These are phyloP conservation scores for Piscicola geometra DNA, from an alignment of 2,888 invertebrate species.

Conservation along the genomic window DNA sequence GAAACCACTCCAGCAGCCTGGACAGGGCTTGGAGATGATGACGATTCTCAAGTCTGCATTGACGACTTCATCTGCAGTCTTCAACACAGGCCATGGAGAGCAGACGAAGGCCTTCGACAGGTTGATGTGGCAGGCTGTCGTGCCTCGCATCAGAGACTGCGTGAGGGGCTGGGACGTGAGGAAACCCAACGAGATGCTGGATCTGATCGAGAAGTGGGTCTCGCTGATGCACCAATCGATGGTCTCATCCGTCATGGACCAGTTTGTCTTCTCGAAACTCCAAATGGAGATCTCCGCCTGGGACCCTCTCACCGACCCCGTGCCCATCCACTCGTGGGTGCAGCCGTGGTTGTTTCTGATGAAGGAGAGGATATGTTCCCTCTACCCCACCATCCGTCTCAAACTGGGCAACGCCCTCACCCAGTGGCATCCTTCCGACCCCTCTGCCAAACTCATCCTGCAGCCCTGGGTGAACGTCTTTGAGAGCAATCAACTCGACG, in stretches of 20 bases:
- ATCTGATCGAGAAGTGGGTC: slow-evolving; percentile 75
- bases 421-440: slow-evolving; percentile 93
- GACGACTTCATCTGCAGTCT: slow-evolving; percentile 46
- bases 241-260: slow-evolving; percentile 73
- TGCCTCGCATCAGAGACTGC: slow-evolving; percentile 68
- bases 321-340: slow-evolving; percentile 94
- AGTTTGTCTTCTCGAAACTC: slow-evolving; percentile 68
- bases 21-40: slow-evolving; percentile 55
- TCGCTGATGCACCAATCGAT: slow-evolving; percentile 78
- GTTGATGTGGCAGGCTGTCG: slow-evolving; percentile 82
- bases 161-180: slow-evolving; percentile 71
- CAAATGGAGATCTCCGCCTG: slow-evolving; percentile 72
- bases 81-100: slow-evolving; percentile 41
- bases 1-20: slow-evolving; percentile 67
- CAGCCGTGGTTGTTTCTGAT: slow-evolving; percentile 89
- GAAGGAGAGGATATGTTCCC: slow-evolving; percentile 56
- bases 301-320: slow-evolving; percentile 90
- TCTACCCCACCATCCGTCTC: slow-evolving; percentile 84
- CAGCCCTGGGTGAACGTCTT: slow-evolving; percentile 82
- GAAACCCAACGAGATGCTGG: slow-evolving; percentile 71
- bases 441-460: slow-evolving; percentile 83
- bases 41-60: slow-evolving; percentile 56
- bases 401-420: slow-evolving; percentile 81
- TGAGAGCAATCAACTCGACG: slow-evolving; percentile 66
- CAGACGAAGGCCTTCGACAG: slow-evolving; percentile 68